These are phyloP conservation scores for Anolis apletophallus DNA, from an alignment of 2,797 vertebrate species.

Conservation along the genomic window DNA sequence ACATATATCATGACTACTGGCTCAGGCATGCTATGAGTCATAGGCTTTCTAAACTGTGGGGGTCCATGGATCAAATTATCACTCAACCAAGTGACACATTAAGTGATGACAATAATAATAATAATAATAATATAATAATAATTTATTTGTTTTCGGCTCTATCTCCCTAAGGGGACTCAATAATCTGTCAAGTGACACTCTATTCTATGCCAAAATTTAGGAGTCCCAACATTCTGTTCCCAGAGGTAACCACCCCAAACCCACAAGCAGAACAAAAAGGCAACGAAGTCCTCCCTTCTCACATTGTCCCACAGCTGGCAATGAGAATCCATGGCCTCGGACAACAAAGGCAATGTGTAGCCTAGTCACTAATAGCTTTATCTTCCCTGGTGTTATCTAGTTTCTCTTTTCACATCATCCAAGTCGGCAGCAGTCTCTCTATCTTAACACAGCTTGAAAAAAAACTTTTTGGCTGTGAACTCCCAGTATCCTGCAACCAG, in stretches of 20 bases:
- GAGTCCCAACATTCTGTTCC: not conserved
- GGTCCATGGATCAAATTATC: too few species aligned
- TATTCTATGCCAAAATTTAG: not conserved
- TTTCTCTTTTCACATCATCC: not conserved
- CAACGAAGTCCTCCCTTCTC: not conserved
- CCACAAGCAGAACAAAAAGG: not conserved
- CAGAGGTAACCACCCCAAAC: not conserved
- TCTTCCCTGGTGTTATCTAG: not conserved
- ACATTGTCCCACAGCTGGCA: not conserved
- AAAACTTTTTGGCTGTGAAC: too few species aligned
- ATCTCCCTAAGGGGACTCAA: too few species aligned
- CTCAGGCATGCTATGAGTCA: too few species aligned
- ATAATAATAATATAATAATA: too few species aligned
- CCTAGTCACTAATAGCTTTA: not conserved
- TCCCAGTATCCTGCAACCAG: too few species aligned
- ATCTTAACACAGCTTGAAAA: too few species aligned
- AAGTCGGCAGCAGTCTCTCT: not conserved
- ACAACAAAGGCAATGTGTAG: not conserved
- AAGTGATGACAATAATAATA: too few species aligned
- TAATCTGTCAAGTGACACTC: too few species aligned
- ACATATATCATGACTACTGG: too few species aligned
- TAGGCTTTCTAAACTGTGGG: not conserved
- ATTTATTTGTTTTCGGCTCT: too few species aligned
- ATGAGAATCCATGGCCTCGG: not conserved
- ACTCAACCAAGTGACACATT: not conserved